Evolutionary conservation across 2,888 invertebrate genomes (phyloP).

Genomic region (Mimas tiliae): DNA sequence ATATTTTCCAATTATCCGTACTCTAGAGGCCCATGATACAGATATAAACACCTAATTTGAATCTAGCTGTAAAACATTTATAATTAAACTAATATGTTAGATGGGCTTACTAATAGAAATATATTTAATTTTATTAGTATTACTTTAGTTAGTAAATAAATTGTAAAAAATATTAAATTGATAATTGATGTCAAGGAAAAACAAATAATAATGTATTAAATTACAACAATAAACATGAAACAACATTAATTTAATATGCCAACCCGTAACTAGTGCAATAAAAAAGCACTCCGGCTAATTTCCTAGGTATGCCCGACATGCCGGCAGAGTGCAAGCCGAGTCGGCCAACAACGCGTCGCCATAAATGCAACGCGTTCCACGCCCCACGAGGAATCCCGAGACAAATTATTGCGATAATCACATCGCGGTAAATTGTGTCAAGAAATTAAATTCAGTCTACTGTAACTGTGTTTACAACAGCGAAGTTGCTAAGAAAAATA

Average conservation of each 20-base stretch:
- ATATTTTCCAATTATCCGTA: too few species aligned
- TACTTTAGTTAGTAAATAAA: too few species aligned
- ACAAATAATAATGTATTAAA: too few species aligned
- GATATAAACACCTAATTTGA: too few species aligned
- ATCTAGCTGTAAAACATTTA: too few species aligned
- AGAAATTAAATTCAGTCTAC: slow-evolving; percentile 50
- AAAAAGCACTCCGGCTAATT: slow-evolving; percentile 74
- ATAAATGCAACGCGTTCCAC: slow-evolving; percentile 51
- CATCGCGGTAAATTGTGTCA: slow-evolving; percentile 49
- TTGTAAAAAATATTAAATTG: too few species aligned
- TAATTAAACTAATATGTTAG: too few species aligned
- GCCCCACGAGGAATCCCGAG: slow-evolving; percentile 40
- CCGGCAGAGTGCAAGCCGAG: background rate
- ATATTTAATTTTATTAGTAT: too few species aligned
- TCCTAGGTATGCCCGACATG: slow-evolving; percentile 51
- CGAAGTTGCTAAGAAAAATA: slow-evolving; percentile 28
- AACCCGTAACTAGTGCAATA: slow-evolving; percentile 67
- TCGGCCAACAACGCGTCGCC: slow-evolving; percentile 42
- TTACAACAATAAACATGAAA: slow-evolving; percentile 45
- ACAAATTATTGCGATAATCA: slow-evolving; percentile 60
- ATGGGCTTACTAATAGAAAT: too few species aligned
- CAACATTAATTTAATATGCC: slow-evolving; percentile 47
- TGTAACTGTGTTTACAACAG: slow-evolving; percentile 34
- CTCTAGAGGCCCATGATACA: too few species aligned
- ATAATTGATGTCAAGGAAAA: too few species aligned